Conservation (phyloP, 2,797 vertebrate species). For the Hoplostethus mediterraneus region DNA sequence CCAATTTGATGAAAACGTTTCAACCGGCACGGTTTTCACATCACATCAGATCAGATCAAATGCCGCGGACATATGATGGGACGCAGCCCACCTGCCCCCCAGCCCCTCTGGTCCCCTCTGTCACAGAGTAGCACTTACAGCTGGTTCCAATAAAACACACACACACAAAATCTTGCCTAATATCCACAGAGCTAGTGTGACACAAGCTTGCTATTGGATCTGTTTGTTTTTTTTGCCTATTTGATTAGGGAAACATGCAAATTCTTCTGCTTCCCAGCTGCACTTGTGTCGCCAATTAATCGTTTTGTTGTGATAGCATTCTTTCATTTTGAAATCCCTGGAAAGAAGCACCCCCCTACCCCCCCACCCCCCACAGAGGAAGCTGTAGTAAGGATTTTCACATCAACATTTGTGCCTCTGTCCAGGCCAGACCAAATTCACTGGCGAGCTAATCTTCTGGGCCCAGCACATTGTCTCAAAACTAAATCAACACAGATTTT, state of each 20-base stretch:
- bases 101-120: conserved; percentile 49
- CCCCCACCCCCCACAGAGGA: conserved; percentile 11
- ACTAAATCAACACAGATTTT: conserved; percentile 25
- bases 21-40: conserved; percentile 61
- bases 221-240: conserved; percentile 59
- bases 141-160: conserved; percentile 75
- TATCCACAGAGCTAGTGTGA: conserved; percentile 36
- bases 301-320: conserved; percentile 28
- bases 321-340: conserved; percentile 39
- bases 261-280: conserved; percentile 43
- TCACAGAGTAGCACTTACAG: conserved; percentile 64
- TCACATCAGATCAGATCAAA: conserved; percentile 58
- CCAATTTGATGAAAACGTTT: conserved; percentile 61
- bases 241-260: conserved; percentile 53
- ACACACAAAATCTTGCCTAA: conserved; percentile 38
- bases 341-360: conserved; percentile 34
- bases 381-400: conserved; percentile 49
- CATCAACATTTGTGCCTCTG: conserved; percentile 37
- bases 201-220: conserved; percentile 35
- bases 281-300: conserved; percentile 39
- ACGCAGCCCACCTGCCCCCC: conserved; percentile 4
- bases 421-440: conserved; percentile 24
- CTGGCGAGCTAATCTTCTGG: conserved; percentile 9
- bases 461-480: conserved; percentile 1
- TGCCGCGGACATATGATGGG: conserved; percentile 24